Percentiles rank a stretch among this genome's conserved stretches.
Evolutionary conservation across 1,140 invertebrate species (phyloP).

Genomic region (Papilio polyxenes): DNA sequence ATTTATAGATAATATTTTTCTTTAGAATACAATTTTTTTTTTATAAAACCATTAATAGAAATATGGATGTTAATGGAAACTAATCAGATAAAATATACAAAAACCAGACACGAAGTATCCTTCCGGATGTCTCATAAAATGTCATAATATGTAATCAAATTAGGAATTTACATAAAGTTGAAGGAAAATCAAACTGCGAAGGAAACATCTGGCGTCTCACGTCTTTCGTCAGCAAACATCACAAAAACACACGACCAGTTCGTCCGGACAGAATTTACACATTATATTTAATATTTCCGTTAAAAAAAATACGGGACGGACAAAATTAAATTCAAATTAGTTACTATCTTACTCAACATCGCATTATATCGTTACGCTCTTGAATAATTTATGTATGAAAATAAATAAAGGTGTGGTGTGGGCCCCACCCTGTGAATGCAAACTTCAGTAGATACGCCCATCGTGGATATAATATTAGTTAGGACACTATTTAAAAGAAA

Average conservation of each 20-base stretch:
- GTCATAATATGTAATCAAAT: slow-evolving; percentile 35
- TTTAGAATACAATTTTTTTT: not conserved
- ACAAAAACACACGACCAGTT: slow-evolving; percentile 50
- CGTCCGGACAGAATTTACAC: slow-evolving; percentile 51
- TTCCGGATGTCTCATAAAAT: slow-evolving; percentile 35
- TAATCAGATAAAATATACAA: slow-evolving; percentile 5
- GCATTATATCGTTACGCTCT: slow-evolving; percentile 63
- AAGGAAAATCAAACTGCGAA: slow-evolving; percentile 48
- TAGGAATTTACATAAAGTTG: slow-evolving; percentile 40
- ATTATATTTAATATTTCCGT: slow-evolving; percentile 66
- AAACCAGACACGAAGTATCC: slow-evolving; percentile 8
- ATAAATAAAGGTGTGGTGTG: slow-evolving; percentile 68
- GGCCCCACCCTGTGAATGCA: slow-evolving; percentile 60
- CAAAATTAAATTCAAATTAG: slow-evolving; percentile 74
- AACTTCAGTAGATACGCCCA: slow-evolving; percentile 55
- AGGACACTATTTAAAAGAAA: slow-evolving; percentile 32
- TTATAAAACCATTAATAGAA: not conserved
- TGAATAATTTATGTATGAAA: slow-evolving; percentile 66
- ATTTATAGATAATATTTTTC: not conserved
- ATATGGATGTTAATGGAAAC: not conserved
- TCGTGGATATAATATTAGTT: slow-evolving; percentile 20
- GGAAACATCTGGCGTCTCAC: slow-evolving; percentile 58
- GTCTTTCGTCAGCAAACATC: slow-evolving; percentile 46
- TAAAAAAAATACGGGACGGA: slow-evolving; percentile 55
- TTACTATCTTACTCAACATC: slow-evolving; percentile 64